A percentile compares a stretch with the other conserved stretches of the same genome.
Evolutionary conservation across 2,797 vertebrate genomes (phyloP).

Genomic region (Lycodopsis pacificus): DNA sequence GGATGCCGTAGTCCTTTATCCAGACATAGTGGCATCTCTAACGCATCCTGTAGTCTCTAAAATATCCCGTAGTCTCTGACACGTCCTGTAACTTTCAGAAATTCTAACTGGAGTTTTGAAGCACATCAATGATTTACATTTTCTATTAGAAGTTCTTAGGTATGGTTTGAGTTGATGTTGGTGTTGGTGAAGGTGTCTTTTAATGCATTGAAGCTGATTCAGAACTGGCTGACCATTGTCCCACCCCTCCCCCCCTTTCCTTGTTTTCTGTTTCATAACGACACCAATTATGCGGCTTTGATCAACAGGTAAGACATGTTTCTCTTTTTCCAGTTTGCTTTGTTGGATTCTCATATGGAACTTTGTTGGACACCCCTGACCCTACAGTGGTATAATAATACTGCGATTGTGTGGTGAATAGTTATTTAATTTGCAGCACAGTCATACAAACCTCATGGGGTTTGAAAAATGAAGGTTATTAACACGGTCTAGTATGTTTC

Average conservation of each 20-base stretch:
- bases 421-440: not conserved
- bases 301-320: constrained; percentile 67
- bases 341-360: not conserved
- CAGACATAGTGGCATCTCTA: not conserved
- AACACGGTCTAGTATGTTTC: not conserved
- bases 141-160: constrained; percentile 6
- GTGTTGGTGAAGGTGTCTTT: constrained; percentile 32
- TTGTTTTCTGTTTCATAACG: constrained; percentile 37
- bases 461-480: constrained; percentile 18
- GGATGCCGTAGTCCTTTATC: not conserved
- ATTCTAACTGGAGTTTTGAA: constrained; percentile 9
- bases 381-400: not conserved
- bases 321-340: constrained; percentile 6
- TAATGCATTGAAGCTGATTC: not conserved
- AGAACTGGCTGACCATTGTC: constrained; percentile 45
- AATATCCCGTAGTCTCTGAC: constrained; percentile 8
- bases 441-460: not conserved
- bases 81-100: constrained; percentile 1
- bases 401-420: not conserved
- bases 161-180: constrained; percentile 26
- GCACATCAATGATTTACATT: not conserved
- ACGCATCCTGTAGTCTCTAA: not conserved
- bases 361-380: not conserved
- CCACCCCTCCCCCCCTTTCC: constrained; percentile 17
- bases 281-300: constrained; percentile 22